A percentile compares a stretch with the other conserved stretches of the same genome.
Conservation (phyloP, 2,888 invertebrate species). For the Leptinotarsa tumamoca region DNA sequence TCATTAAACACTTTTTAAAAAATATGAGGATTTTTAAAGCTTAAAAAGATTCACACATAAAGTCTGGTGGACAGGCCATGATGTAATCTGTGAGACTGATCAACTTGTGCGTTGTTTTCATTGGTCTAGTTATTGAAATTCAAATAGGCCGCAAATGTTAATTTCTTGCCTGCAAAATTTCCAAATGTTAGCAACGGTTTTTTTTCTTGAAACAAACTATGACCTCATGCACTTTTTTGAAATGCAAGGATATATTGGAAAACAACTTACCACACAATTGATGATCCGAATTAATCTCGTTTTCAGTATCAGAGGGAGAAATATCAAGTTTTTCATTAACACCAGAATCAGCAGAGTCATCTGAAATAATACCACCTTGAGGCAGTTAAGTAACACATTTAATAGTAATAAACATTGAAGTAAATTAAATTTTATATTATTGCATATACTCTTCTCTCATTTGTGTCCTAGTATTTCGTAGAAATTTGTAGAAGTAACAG, state of each 20-base stretch:
- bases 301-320: constrained; percentile 54
- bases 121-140: constrained; percentile 51
- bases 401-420: not conserved
- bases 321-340: constrained; percentile 56
- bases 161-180: constrained; percentile 32
- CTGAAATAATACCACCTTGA: constrained; percentile 47
- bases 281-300: constrained; percentile 43
- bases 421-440: too few species aligned
- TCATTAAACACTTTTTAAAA: constrained; percentile 19
- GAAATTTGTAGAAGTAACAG: too few species aligned
- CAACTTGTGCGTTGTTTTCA: constrained; percentile 25
- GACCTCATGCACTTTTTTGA: too few species aligned
- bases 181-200: too few species aligned
- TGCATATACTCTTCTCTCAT: too few species aligned
- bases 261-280: constrained; percentile 42
- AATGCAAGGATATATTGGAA: not conserved
- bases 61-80: constrained; percentile 13
- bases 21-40: constrained; percentile 13
- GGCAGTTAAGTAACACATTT: constrained; percentile 1
- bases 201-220: too few species aligned
- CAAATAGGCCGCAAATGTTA: constrained; percentile 49
- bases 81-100: constrained; percentile 11
- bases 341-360: constrained; percentile 64
- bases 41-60: constrained; percentile 13
- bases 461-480: too few species aligned